These are phyloP conservation scores for Petrolisthes manimaculis DNA, from an alignment of 2,888 invertebrate genomes.

Conservation along the genomic window DNA sequence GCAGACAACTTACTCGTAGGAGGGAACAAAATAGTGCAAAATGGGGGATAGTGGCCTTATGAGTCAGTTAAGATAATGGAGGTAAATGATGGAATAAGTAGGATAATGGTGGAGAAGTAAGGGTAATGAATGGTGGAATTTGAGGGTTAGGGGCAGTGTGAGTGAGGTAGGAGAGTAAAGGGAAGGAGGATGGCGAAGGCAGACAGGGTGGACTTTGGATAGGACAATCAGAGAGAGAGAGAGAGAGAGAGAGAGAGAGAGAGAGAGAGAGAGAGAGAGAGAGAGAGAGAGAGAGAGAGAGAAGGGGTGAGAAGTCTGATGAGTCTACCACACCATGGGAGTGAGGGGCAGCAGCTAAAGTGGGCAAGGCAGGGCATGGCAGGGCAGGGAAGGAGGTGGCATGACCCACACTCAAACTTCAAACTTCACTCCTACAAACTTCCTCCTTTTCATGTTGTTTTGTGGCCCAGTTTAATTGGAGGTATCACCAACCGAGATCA, in stretches of 20 bases:
- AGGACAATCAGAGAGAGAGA: conserved; percentile 6
- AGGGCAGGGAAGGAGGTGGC: neutral
- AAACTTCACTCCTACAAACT: no score
- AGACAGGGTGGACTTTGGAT: conserved; percentile 14
- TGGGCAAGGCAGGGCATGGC: neutral
- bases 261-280: conserved; percentile 28
- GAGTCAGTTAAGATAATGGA: no score
- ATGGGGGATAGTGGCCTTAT: no score
- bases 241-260: conserved; percentile 29
- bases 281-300: conserved; percentile 10
- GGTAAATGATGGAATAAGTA: neutral
- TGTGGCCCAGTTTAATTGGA: no score
- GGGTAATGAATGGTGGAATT: conserved; percentile 2
- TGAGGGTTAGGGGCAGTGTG: neutral
- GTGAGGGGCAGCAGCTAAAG: no score
- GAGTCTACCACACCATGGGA: no score
- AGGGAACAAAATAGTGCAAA: no score
- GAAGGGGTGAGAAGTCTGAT: conserved; percentile 7
- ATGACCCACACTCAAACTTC: no score
- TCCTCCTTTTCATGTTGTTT: no score
- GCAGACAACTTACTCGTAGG: no score
- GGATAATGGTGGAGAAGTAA: neutral
- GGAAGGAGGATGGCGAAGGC: conserved; percentile 22
- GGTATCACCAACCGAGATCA: no score
- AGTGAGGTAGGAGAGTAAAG: conserved; percentile 23